Conservation (phyloP, 2,113 vertebrate genomes). For the Ciconia stormi region DNA sequence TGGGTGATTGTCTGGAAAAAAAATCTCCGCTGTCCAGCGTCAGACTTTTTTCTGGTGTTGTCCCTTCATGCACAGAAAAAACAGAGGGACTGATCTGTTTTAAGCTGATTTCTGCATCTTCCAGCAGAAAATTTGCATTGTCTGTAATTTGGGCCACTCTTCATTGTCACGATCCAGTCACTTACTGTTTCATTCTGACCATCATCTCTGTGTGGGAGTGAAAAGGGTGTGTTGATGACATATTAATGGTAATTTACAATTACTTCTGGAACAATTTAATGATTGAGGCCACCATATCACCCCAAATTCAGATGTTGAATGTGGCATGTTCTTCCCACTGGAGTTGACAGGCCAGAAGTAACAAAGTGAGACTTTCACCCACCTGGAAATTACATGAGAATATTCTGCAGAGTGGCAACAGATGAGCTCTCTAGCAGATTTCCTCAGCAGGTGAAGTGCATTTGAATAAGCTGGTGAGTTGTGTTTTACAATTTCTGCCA, state of each 20-base stretch:
- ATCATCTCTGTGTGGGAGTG: background rate
- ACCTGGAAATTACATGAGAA: background rate
- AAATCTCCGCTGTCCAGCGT: background rate
- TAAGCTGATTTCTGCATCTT: background rate
- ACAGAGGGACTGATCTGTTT: background rate
- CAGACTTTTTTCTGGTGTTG: background rate
- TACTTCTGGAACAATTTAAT: background rate
- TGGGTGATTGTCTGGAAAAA: background rate
- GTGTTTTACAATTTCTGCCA: background rate
- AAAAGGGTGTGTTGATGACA: background rate
- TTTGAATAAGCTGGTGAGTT: background rate
- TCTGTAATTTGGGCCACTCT: background rate
- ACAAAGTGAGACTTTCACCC: background rate
- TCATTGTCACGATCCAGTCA: background rate
- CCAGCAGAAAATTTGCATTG: background rate
- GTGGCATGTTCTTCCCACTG: background rate
- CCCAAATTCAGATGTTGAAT: background rate
- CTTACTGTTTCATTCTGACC: background rate
- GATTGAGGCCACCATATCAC: background rate
- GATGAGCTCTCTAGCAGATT: background rate
- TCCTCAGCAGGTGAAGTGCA: background rate
- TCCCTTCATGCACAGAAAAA: background rate
- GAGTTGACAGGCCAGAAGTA: background rate
- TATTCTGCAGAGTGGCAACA: background rate
- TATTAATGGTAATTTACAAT: background rate